Conservation (phyloP, 2,888 invertebrate species). For the Scaptodrosophila latifasciaeformis region DNA sequence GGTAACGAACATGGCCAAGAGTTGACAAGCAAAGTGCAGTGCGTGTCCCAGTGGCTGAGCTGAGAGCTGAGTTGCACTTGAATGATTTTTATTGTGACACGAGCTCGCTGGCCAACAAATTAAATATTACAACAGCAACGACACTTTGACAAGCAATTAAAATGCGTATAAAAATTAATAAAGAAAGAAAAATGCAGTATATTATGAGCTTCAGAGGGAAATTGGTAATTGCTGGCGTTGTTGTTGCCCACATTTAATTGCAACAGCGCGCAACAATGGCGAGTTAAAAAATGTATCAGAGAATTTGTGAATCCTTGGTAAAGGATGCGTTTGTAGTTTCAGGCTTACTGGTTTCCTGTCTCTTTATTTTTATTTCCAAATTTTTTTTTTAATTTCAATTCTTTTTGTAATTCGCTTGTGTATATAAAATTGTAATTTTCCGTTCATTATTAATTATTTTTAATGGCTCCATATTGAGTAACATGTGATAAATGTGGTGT, state of each 20-base stretch:
- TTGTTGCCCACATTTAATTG: conserved; percentile 47
- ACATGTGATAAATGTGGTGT: background rate
- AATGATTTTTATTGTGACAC: conserved; percentile 65
- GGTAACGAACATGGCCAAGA: conserved; percentile 11
- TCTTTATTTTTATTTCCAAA: too few relatives aligned
- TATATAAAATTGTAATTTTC: conserved; percentile 52
- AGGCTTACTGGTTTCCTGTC: background rate
- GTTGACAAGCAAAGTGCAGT: conserved; percentile 44
- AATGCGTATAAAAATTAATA: conserved; percentile 51
- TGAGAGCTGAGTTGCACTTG: conserved; percentile 45
- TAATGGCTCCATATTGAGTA: conserved; percentile 36
- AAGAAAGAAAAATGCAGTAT: conserved; percentile 22
- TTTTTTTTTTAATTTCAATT: too few relatives aligned
- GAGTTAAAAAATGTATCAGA: background rate
- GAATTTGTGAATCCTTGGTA: background rate
- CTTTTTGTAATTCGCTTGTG: too few relatives aligned
- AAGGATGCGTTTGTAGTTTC: background rate
- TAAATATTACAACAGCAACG: conserved; percentile 37
- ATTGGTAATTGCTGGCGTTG: conserved; percentile 52
- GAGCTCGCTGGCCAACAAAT: conserved; percentile 57
- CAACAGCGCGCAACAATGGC: conserved; percentile 17
- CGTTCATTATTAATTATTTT: conserved; percentile 49
- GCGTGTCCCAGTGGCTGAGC: conserved; percentile 19
- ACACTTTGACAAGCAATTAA: conserved; percentile 59
- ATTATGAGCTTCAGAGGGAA: conserved; percentile 11